phyloP scores from a whole-genome alignment of 2,888 invertebrate species.

The Lypha dubia region DNA sequence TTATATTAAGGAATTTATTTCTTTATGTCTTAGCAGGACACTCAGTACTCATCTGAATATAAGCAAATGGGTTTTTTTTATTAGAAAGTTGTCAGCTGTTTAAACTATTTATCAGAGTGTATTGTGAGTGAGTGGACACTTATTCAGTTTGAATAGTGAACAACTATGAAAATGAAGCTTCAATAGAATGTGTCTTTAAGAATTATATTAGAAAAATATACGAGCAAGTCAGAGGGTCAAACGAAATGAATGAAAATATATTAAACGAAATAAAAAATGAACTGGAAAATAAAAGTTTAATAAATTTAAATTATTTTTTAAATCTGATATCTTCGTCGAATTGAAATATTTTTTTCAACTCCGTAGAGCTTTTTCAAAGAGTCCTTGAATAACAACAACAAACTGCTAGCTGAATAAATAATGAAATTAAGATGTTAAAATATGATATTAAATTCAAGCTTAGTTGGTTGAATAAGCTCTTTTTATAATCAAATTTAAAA shows the following conservation, averaged over 20 bases:
- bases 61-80: neutral
- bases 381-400: too few relatives aligned
- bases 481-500: too few relatives aligned
- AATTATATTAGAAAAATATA: neutral
- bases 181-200: neutral
- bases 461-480: neutral
- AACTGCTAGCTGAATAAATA: neutral
- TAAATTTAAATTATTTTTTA: neutral
- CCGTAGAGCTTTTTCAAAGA: too few relatives aligned
- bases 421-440: too few relatives aligned
- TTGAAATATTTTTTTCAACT: too few relatives aligned
- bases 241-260: neutral
- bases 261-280: neutral
- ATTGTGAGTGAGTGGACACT: slow-evolving; percentile 8
- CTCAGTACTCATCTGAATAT: neutral
- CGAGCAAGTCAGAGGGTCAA: neutral
- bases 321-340: neutral
- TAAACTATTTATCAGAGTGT: slow-evolving; percentile 43
- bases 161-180: neutral
- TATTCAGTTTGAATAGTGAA: neutral
- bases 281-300: neutral
- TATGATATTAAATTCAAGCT: neutral
- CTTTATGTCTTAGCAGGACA: slow-evolving; percentile 10
- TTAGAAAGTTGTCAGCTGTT: slow-evolving; percentile 55
- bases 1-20: slow-evolving; percentile 49